Conservation (phyloP, 2,888 invertebrate species). For the Cheilosia grossa region DNA sequence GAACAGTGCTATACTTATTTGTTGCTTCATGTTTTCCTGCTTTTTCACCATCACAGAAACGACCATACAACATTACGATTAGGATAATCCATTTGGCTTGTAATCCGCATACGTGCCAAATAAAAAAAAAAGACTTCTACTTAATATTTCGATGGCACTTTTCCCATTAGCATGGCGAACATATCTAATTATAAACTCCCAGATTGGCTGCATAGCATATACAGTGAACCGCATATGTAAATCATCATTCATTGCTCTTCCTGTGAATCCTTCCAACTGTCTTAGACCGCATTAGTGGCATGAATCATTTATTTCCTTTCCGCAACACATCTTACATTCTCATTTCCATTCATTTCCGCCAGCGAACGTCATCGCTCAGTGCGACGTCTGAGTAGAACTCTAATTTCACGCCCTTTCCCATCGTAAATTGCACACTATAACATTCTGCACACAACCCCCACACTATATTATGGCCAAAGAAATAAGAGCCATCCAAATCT, state of each 20-base stretch:
- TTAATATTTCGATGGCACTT: neutral
- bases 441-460: constrained; percentile 8
- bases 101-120: too few species aligned
- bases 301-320: constrained; percentile 72
- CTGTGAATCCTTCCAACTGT: constrained; percentile 9
- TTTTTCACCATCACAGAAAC: too few species aligned
- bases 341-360: constrained; percentile 73
- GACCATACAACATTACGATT: too few species aligned
- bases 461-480: neutral
- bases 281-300: constrained; percentile 58
- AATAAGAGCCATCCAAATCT: constrained; percentile 6
- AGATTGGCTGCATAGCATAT: neutral
- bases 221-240: constrained; percentile 13
- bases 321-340: constrained; percentile 69
- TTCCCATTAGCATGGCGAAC: neutral
- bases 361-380: constrained; percentile 38
- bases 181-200: neutral
- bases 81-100: too few species aligned
- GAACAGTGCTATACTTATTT: too few species aligned
- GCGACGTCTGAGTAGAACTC: constrained; percentile 55
- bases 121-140: neutral
- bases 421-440: constrained; percentile 60
- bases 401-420: constrained; percentile 73
- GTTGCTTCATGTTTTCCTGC: too few species aligned
- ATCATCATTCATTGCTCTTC: constrained; percentile 28